A percentile compares a stretch with the other conserved stretches of the same genome.
Conservation (phyloP, 2,797 vertebrate species). For the Pantherophis alleghaniensis region DNA sequence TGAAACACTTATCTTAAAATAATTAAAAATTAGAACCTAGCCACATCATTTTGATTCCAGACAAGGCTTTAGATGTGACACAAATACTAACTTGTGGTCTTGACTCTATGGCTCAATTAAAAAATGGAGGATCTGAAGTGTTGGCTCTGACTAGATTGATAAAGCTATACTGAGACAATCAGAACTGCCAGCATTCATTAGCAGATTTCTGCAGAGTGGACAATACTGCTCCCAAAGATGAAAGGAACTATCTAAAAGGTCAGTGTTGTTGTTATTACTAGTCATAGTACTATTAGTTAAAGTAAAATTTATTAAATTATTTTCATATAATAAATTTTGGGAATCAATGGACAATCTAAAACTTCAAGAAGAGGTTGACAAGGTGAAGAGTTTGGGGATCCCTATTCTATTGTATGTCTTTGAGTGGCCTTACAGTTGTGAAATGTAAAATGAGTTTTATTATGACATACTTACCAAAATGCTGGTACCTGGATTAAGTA, state of each 20-base stretch:
- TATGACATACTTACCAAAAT: background rate
- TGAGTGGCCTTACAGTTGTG: background rate
- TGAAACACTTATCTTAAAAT: background rate
- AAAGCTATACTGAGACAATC: background rate
- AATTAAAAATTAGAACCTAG: background rate
- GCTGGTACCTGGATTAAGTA: background rate
- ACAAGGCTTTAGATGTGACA: background rate
- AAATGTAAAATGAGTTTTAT: background rate
- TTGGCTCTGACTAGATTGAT: background rate
- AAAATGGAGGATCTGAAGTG: background rate
- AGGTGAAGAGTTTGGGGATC: background rate
- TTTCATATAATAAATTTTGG: background rate
- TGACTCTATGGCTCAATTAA: background rate
- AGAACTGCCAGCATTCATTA: background rate
- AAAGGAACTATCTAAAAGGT: background rate
- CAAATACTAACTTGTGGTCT: background rate
- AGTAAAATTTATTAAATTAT: background rate
- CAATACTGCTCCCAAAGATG: background rate
- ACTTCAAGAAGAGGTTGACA: background rate
- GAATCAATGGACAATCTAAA: background rate
- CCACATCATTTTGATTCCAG: background rate
- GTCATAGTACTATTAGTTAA: background rate
- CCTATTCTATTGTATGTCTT: background rate
- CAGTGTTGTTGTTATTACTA: background rate
- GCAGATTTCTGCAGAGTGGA: background rate